Base-by-base conservation (phyloP, 2,888 invertebrate genomes). In the Caenorhabditis auriculariae region DNA sequence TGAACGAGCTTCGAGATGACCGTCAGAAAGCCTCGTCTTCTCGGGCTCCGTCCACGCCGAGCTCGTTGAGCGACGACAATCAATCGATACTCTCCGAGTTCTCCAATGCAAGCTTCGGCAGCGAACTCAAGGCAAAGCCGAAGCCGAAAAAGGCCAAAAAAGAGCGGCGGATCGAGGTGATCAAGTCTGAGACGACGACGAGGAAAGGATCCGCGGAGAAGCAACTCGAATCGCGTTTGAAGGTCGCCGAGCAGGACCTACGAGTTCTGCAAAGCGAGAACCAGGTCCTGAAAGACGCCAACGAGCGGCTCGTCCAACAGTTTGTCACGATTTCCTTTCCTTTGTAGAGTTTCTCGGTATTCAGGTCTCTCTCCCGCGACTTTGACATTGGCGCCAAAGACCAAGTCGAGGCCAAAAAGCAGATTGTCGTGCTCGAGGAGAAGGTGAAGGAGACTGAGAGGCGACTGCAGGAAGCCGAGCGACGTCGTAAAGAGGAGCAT, bases 251-350 rank as follows among this genome's bases (percentile, higher is more conserved):
- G 32, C 62, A 64, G 27, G 69, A 69, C 19, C 37, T 74, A 24
- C 49, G 48, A 27, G 54, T 54, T 37, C 43, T 70, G n/a, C 51
- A 54, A 42, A 60, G 60, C 38, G 76, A 76, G 46, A 64, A 66
- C 28, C 66, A 68, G n/a, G 47, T 77, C 3, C 41, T 78, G 49
- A 69, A 69, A 39, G 57, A 60, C 7, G 71, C 76, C 2, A 76
- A 78, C 50, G 76, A 78, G 19, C 39, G 70, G 37, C 56, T 78
- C 7, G 65, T 76, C 5, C 55, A 65, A 37, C 74, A 69, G 74
- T 76, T 35, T 53, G 67, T 56, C 19, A n/a, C 3, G n/a, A n/a
- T n/a, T n/a, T n/a, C n/a, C n/a, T n/a, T n/a, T n/a, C n/a, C n/a
- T 56, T n/a, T 54, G 21, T 4, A 3, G 17, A 28, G 15, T 35